Base-by-base conservation (phyloP, 2,113 vertebrate genomes). In the Formicarius rufipectus region DNA sequence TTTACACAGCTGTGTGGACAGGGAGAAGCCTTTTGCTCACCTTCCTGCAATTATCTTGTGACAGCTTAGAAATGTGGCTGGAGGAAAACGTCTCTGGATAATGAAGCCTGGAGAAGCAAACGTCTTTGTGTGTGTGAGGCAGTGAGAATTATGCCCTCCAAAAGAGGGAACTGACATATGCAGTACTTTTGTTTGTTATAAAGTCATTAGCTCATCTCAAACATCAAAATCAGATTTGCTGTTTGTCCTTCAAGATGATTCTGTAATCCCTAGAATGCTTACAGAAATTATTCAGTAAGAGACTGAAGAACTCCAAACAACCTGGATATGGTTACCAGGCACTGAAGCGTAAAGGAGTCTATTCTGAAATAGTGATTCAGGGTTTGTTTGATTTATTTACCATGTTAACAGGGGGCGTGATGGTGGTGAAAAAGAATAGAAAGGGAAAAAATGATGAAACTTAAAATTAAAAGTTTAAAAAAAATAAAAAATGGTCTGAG, bases 381-480 rank as follows among this genome's bases (percentile, higher is more conserved):
- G 17, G 1, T 4, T 76, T 31, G 45, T 79, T 85, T 55, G 5
- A 30, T 31, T 89, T 0, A 59, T 77, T 77, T 80, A 37, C 21
- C 4, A 2, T 27, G 9, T 55, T 71, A 8, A 42, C 2, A 1
- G 37, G 4, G 7, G 3, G 1, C 55, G 5, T 40, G 21, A 24
- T 52, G 21, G 9, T 25, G 6, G 3, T 45, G 7, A 89, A 67
- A 86, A 82, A 9, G 13, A 80, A 33, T 4, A 81, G 30, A 18
- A 33, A 45, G 28, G 16, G 39, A 31, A 71, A 90, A 69, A 86
- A 22, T 28, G 44, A 67, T 28, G 18, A 63, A 77, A 68, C 23
- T 12, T 35, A 37, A 81, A 78, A 68, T 64, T 30, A n/a, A 25
- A 73, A 56, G 12, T 66, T 86, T 44, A 12, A 9, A 19, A 27